Base-by-base conservation (phyloP, 1,140 invertebrate genomes). In the Bombus impatiens region DNA sequence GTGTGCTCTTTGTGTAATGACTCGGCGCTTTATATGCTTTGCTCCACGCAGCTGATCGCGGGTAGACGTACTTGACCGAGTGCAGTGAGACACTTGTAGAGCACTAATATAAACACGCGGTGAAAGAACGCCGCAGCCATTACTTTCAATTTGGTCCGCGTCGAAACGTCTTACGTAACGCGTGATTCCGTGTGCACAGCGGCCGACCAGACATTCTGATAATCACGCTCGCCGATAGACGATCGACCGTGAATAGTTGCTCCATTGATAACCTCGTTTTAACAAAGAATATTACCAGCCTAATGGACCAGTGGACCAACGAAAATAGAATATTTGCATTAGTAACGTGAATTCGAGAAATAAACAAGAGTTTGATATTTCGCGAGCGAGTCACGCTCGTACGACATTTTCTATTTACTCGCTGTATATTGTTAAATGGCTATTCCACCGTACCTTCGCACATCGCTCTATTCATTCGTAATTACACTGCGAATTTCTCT, bases 1-100 rank as follows among this genome's bases (percentile, higher is more conserved):
- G 94, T 94, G 87, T 94, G 93, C 94, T 95, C 93, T 95, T 94
- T 93, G 92, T 93, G 89, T 92, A 94, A 95, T 95, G 95, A 95
- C 94, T 94, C 84, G 92, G 92, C 94, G 89, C 92, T 95, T 95
- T 91, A 89, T 91, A 92, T 90, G 89, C 90, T 92, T 84, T 90
- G 89, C 90, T 89, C 90, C 79, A 76, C 91, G 89, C 90, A 91
- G 92, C 92, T 91, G 93, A 92, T 93, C 91, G 90, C 87, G 89
- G 92, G 93, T 94, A 92, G 93, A 92, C 93, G 93, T 94, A 95
- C 94, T 95, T 94, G 93, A 94, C 94, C 94, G 93, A 94, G 93
- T 94, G 91, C 91, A 92, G 86, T 88, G 90, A 93, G 92, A 94
- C 93, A 93, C 92, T 92, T 94, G 92, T 94, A 90, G 92, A 94